Percentiles rank a stretch among this genome's conserved stretches.
Evolutionary conservation across 2,888 invertebrate genomes (phyloP).

Genomic region (Pyralis farinalis): DNA sequence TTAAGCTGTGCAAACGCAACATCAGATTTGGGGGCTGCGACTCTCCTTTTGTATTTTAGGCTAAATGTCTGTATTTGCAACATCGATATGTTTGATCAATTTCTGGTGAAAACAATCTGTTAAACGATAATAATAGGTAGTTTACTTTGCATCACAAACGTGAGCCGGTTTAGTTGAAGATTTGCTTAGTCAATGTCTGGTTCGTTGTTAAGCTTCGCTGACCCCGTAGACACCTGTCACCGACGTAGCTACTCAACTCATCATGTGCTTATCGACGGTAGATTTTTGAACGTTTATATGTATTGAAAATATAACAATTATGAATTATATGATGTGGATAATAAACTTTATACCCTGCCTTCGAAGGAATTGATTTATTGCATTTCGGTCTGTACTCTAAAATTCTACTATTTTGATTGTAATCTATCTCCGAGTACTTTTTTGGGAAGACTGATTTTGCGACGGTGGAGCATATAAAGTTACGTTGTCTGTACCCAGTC

Average conservation of each 20-base stretch:
- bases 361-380: conserved; percentile 46
- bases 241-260: neutral
- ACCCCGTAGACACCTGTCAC: conserved; percentile 3
- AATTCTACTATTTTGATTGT: conserved; percentile 22
- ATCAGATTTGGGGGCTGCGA: conserved; percentile 15
- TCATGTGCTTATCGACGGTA: conserved; percentile 15
- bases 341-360: conserved; percentile 29
- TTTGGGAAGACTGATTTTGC: conserved; percentile 49
- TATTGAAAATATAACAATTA: conserved; percentile 13
- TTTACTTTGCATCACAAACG: conserved; percentile 4
- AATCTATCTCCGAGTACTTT: conserved; percentile 26
- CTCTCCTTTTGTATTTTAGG: neutral
- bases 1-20: conserved; percentile 33
- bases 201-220: conserved; percentile 4
- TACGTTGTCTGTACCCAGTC: conserved; percentile 17
- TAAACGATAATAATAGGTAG: neutral
- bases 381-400: conserved; percentile 37
- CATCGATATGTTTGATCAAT: neutral
- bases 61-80: neutral
- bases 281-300: conserved; percentile 18
- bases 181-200: conserved; percentile 1
- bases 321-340: conserved; percentile 23
- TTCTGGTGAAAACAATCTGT: neutral
- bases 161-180: conserved; percentile 2
- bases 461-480: conserved; percentile 23